Conservation (phyloP, 1,140 invertebrate genomes). For the Pseudomyrmex concolor region DNA sequence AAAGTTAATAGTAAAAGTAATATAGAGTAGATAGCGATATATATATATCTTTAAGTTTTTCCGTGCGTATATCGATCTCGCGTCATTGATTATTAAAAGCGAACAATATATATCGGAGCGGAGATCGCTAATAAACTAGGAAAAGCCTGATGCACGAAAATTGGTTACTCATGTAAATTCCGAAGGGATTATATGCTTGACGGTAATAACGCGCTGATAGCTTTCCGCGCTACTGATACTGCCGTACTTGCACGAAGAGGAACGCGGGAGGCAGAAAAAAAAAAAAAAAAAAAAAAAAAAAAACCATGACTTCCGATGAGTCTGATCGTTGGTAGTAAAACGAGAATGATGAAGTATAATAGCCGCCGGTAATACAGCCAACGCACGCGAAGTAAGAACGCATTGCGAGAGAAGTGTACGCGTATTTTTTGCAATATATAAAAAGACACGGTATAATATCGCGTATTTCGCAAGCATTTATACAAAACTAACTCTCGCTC, state of each 20-base stretch:
- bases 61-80: neutral
- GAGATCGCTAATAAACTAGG: conserved; percentile 43
- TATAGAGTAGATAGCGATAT: no score
- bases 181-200: conserved; percentile 27
- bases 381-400: conserved; percentile 57
- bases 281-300: conserved; percentile 26
- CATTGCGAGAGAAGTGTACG: neutral
- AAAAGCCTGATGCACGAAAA: conserved; percentile 57
- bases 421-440: conserved; percentile 5
- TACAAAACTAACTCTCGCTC: neutral
- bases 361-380: conserved; percentile 54
- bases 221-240: conserved; percentile 46
- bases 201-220: conserved; percentile 61
- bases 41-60: no score
- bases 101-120: conserved; percentile 18
- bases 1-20: conserved; percentile 21
- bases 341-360: conserved; percentile 64
- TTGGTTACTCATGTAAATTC: conserved; percentile 64
- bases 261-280: neutral
- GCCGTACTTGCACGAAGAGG: neutral
- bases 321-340: conserved; percentile 44
- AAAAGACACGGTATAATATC: neutral
- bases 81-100: conserved; percentile 39
- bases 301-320: conserved; percentile 61
- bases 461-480: neutral